Percentiles rank a stretch among this genome's conserved stretches.
phyloP scores from a whole-genome alignment of 2,113 vertebrate species.

The Genyomyrus donnyi region DNA sequence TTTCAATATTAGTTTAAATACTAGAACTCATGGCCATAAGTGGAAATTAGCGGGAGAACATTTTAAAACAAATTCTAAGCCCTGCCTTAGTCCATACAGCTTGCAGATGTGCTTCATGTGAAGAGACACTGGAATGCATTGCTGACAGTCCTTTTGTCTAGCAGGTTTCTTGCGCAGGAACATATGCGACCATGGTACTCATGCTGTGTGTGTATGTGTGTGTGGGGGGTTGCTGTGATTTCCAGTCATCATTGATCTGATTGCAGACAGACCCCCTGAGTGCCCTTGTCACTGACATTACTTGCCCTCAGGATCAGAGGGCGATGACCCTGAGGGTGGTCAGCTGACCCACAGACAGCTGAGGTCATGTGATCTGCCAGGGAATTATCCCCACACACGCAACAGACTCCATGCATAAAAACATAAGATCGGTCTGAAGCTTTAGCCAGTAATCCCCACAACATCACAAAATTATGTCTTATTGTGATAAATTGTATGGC shows the following conservation, averaged over 20 bases:
- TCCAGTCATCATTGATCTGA: conserved; percentile 22
- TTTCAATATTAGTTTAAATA: no score
- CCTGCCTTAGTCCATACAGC: background rate
- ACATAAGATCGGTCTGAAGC: background rate
- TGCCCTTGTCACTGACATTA: conserved; percentile 22
- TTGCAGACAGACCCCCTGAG: conserved; percentile 31
- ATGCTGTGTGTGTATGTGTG: background rate
- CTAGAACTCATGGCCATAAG: no score
- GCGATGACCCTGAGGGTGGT: conserved; percentile 16
- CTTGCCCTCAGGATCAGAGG: conserved; percentile 30
- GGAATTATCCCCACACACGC: background rate
- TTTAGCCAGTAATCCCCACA: background rate
- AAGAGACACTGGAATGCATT: background rate
- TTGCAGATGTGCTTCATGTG: background rate
- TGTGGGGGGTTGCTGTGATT: conserved; percentile 17
- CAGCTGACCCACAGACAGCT: conserved; percentile 21
- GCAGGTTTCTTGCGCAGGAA: background rate
- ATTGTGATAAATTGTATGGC: background rate
- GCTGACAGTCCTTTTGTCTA: background rate
- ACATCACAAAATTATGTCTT: background rate
- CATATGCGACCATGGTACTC: background rate
- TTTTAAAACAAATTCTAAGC: no score
- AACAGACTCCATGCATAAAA: background rate
- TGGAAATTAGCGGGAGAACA: no score
- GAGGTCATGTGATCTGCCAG: conserved; percentile 9